phyloP scores from a whole-genome alignment of 2,113 vertebrate species.

The Eurypyga helias region DNA sequence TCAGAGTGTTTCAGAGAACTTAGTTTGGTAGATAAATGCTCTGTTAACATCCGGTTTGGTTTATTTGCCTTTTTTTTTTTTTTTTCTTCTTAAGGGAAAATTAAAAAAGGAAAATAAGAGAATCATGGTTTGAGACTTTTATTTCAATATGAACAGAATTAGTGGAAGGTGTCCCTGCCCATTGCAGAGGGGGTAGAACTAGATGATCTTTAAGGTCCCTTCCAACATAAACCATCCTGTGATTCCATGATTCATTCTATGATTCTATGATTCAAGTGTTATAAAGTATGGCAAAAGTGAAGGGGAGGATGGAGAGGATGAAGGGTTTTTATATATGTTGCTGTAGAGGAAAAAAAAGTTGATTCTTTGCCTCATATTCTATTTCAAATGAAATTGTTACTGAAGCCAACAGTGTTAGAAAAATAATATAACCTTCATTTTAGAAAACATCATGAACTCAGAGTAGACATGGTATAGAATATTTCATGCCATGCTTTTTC shows the following conservation, averaged over 20 bases:
- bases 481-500: not conserved
- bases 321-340: not conserved
- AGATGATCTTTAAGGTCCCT: too few species aligned
- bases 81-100: not conserved
- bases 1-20: not conserved
- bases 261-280: not conserved
- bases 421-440: not conserved
- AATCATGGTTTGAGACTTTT: not conserved
- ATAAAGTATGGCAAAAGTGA: not conserved
- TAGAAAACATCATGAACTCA: not conserved
- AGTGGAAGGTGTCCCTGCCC: too few species aligned
- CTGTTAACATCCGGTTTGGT: not conserved
- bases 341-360: not conserved
- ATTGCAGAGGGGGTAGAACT: too few species aligned
- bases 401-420: not conserved
- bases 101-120: rapidly evolving
- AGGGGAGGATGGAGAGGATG: not conserved
- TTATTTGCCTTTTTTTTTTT: too few species aligned
- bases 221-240: too few species aligned
- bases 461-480: not conserved
- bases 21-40: not conserved
- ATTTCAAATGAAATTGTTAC: not conserved
- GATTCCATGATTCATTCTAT: too few species aligned
- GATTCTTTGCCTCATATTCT: not conserved
- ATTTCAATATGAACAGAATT: not conserved